Evolutionary conservation across 2,888 invertebrate species (phyloP), one percentile per base, ranked within the genome.

Genomic region (Gortyna flavago): DNA sequence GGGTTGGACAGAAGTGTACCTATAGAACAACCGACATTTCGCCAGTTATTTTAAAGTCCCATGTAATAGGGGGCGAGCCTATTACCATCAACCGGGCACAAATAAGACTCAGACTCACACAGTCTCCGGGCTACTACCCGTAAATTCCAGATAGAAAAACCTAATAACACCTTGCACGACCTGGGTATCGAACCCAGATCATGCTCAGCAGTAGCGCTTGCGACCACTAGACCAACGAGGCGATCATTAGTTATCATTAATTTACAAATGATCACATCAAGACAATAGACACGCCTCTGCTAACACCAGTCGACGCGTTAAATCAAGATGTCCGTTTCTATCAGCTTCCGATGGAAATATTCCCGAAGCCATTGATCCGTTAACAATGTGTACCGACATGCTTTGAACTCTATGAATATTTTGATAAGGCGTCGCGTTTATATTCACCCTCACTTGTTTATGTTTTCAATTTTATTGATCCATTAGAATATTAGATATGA

Each of bases 331-430:
- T 81, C 84, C 2, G 21, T n/a, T 44, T 54, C 65, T 18, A 38
- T 78, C 69, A 57, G 44, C 59, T 38, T 67, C 64, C 29, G 2
- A 71, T 69, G 29, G 25, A 35, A 72, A 64, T 67, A 70, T 77
- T 74, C 65, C 44, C 41, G 79, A 77, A 83, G 64, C 81, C 89
- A 81, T 65, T 88, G 89, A 90, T 75, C 87, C 89, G 89, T 87
- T 41, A 88, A 79, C 82, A 88, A 91, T 90, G 72, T 77, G 86
- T 80, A 75, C 80, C 77, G 92, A 92, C 92, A 79, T 79, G 84
- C 75, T 83, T 84, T 75, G 64, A 80, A 72, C 77, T 74, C 74
- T 71, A 90, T 90, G 86, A 89, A 91, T 90, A 88, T 88, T 89
- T 86, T 89, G 85, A 87, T 86, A 85, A 79, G 71, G 75, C 81